Base-by-base conservation (phyloP, 2,113 vertebrate genomes). In the Casuarius casuarius region DNA sequence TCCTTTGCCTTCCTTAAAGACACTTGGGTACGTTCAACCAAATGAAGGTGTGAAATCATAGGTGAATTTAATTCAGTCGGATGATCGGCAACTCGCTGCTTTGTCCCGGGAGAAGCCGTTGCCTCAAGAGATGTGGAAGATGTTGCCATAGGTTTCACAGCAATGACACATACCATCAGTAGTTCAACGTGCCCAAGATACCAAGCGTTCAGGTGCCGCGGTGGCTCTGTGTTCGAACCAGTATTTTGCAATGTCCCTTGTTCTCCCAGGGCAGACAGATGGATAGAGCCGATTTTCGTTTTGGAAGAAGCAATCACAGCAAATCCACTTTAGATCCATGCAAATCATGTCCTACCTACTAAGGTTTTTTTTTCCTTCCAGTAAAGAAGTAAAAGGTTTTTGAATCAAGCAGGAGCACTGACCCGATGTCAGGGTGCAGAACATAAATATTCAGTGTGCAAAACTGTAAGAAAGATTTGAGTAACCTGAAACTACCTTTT, bases 11-110 rank as follows among this genome's bases (percentile, higher is more conserved):
- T 14, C 54, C 22, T 18, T 40, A 12, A 38, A 46, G 70, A 48
- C 11, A 28, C 28, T 9, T 10, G 29, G 0, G 0, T 19, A 46
- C 1, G 5, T 35, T 44, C 81, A 44, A 2, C 29, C 9, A 8
- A 22, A 25, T 42, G 58, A 49, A 58, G 66, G 20, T 42, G 42
- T 15, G 22, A 54, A 26, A 0, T 4, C 35, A 26, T 3, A 35
- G 42, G 13, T 3, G 46, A 48, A 48, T 48, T 48, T 48, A 48
- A 48, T 48, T 48, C 46, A 48, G 9, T 19, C 7, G 7, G 17
- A 48, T 19, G 46, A 48, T 19, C 46, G 19, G 46, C 46, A 48
- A 48, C 46, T 48, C 19, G 18, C 46, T 48, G 46, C 19, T 48
- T 48, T 48, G 46, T 48, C 46, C 46, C 2, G 46, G 18, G 46